Base-by-base conservation (phyloP, 2,797 vertebrate genomes). In the Phoeniculus purpureus region DNA sequence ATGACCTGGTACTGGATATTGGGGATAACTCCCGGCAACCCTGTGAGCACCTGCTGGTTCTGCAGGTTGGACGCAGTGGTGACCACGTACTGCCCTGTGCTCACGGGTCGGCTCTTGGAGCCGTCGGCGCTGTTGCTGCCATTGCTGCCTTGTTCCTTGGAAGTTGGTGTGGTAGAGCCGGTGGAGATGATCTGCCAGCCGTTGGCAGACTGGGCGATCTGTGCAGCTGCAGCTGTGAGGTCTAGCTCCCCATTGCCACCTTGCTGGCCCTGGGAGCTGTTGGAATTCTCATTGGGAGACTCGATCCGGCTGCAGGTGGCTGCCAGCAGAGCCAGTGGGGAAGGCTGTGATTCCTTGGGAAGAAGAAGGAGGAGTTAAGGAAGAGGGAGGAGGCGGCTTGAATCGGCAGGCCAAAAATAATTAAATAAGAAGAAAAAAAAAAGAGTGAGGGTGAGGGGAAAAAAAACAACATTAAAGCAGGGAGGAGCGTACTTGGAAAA, bases 1-100 rank as follows among this genome's bases (percentile, higher is more conserved):
- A 99, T 99, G 70, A 99, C 98, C 97, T 99, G 99, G 96, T 99
- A 99, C 96, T 99, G 99, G 96, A 99, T 99, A 81, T 99, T 99
- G 10, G 99, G 98, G 97, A 99, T 97, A 45, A 99, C 91, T 4
- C 99, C 98, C 1, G 98, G 98, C 91, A 99, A 96, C 40, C 99
- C 97, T 23, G 99, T 98, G 40, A 99, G 97, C 77, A 99, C 97
- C 96, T 99, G 99, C 95, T 99, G 99, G 94, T 98, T 98, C 93
- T 98, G 99, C 78, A 99, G 66, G 18, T 96, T 97, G n/a, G 98
- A 98, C 7, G 98, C 94, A 34, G 99, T 97, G 19, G 99, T 97
- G 37, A 99, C 98, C 60, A 99, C 98, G 25, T 98, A 99, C 66
- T 98, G 99, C 92, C 99, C 98, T 43, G 98, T 92, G 27, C 97